Conservation (phyloP, 2,113 vertebrate genomes). For the Gopherus evgoodei region DNA sequence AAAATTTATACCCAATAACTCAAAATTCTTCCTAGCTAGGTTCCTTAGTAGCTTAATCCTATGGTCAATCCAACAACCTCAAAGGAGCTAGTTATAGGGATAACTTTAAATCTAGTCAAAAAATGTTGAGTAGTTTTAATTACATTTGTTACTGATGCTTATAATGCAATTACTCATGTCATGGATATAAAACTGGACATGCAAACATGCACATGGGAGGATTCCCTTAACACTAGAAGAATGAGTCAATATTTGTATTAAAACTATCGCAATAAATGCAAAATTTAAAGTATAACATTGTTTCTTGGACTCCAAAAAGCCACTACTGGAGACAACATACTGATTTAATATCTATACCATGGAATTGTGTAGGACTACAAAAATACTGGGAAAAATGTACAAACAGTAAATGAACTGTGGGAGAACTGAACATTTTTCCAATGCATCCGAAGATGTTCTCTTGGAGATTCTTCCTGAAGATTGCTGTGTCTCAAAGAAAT, state of each 20-base stretch:
- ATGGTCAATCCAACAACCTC: neutral
- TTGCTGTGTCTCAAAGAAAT: neutral
- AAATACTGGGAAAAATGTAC: neutral
- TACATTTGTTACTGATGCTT: neutral
- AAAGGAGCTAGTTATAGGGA: accelerated
- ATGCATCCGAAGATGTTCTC: neutral
- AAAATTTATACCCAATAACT: neutral
- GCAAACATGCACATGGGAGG: accelerated
- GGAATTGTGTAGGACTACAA: neutral
- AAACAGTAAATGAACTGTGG: neutral
- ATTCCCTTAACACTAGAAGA: neutral
- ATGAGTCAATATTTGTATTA: neutral
- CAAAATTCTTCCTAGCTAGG: neutral
- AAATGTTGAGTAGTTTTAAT: neutral
- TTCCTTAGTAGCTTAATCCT: neutral
- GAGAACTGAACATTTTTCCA: neutral
- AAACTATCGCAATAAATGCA: neutral
- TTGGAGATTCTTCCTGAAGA: neutral
- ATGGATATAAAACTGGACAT: neutral
- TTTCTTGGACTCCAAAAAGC: neutral
- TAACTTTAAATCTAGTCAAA: neutral
- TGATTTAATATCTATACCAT: accelerated
- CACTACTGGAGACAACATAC: neutral
- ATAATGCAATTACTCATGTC: neutral
- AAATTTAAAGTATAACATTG: neutral